phyloP scores from a whole-genome alignment of 2,888 invertebrate species.

The Stenotaenia linearis region DNA sequence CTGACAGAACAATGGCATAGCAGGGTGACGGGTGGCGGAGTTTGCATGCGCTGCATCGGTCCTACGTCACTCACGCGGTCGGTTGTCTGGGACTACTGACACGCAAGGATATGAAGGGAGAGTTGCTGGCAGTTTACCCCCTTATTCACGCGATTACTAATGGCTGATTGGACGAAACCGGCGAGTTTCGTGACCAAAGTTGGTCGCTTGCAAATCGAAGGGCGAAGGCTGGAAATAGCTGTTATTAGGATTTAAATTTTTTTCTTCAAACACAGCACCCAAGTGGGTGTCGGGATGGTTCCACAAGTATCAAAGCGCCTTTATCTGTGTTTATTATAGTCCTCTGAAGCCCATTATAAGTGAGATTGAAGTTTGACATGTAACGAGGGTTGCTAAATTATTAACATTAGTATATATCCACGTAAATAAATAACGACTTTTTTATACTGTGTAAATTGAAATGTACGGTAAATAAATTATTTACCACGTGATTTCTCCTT shows the following conservation, averaged over 20 bases:
- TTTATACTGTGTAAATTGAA: background rate
- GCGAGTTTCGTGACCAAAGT: slow-evolving; percentile 12
- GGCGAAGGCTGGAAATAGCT: slow-evolving; percentile 4
- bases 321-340: background rate
- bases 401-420: background rate
- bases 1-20: slow-evolving; percentile 1
- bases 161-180: background rate
- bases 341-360: background rate
- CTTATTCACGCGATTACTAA: slow-evolving; percentile 6
- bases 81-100: slow-evolving; percentile 3
- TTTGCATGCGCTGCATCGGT: background rate
- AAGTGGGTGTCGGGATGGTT: background rate
- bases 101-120: slow-evolving; percentile 8
- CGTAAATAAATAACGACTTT: background rate
- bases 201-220: background rate
- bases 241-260: background rate
- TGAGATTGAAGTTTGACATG: slow-evolving; percentile 7
- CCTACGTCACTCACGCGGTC: slow-evolving; percentile 7
- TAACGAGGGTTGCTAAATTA: background rate
- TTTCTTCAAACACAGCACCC: background rate
- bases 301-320: background rate
- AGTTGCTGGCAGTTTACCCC: slow-evolving; percentile 13
- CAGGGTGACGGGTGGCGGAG: background rate
- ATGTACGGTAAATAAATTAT: background rate
- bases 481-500: background rate